Base-by-base conservation (phyloP, 2,113 vertebrate genomes). In the Zosterops lateralis region DNA sequence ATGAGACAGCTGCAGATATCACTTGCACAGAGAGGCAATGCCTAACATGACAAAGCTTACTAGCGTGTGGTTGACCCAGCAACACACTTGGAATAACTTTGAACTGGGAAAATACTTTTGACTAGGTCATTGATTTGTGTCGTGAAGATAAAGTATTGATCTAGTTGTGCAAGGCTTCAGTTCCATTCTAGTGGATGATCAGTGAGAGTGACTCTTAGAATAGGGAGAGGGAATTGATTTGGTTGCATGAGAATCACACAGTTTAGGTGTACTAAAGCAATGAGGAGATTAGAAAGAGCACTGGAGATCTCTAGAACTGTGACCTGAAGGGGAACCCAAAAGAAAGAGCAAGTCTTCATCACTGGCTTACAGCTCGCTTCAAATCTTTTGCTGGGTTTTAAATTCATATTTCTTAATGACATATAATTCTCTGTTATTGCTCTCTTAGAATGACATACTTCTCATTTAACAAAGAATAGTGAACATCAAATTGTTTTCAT, bases 231-330 rank as follows among this genome's bases (percentile, higher is more conserved):
- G 15, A 64, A 64, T 26, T 78, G 17, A 15, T 87, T 54, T 58
- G 36, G 10, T 40, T 84, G 22, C 32, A 34, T 38, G 26, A 78
- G 20, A 81, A 60, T 67, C 21, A 79, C n/a, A 40, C 7, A 51
- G 16, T 0, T 0, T 44, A 45, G 67, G 22, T 74, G 32, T 71
- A 32, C 1, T 2, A 71, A 75, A 82, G 70, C 38, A 77, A 64
- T 6, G 2, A 9, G 45, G 12, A 53, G 6, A 31, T 36, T 60
- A 54, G 56, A 47, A 71, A 47, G 47, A 84, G 32, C 44, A 14
- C 2, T 50, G 74, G 29, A 91, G 32, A 84, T 19, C 42, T 73
- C 42, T 73, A 22, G 24, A 40, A 45, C 45, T 36, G 26, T 65
- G 45, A 44, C 64, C 50, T 83, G 54, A 83, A 70, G 34, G 3